Base-by-base conservation (phyloP, 2,797 vertebrate species). In the Scleropages formosus region DNA sequence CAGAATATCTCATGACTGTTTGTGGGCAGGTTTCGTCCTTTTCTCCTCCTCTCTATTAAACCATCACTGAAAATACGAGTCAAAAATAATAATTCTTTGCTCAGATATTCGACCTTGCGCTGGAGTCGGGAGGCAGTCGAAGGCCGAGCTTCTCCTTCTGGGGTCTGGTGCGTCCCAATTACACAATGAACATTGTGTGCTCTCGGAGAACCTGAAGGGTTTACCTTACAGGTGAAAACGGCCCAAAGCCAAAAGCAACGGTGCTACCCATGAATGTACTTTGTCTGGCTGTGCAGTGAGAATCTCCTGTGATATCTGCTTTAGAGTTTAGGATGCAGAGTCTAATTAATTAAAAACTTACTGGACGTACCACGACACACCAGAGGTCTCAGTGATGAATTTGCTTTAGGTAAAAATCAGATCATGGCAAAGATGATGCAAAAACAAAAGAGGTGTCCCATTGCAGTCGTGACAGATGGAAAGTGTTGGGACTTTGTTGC, bases 171-270 rank as follows among this genome's bases (percentile, higher is more conserved):
- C 78, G 79, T 83, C 80, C 85, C 70, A 66, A 73, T 74, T 78
- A 75, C 67, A 80, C 79, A 77, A 74, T 88, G 85, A 89, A 90
- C 87, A 81, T 31, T 72, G 75, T 87, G 88, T 87, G 83, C 78
- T 85, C 88, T 81, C 84, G 78, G 11, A 86, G 85, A 88, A 82
- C 81, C 79, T 78, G 85, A 16, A 80, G 83, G 81, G 80, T 82
- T 85, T 82, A 85, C 85, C 76, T 78, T 75, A 64, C 79, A 89
- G 85, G 88, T 85, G 89, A 85, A 91, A 87, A 81, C 81, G 78
- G 83, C 91, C 86, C 3, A 80, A 83, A 89, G 91, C 89, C 67
- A 86, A 72, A 81, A 82, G 12, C 18, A 24, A 53, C 2, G 6
- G 31, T 39, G 39, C 64, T 44, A 10, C 46, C 6, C 6, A n/a